These are phyloP conservation scores for Volucella bombylans DNA, from an alignment of 2,888 invertebrate genomes.

Conservation along the genomic window DNA sequence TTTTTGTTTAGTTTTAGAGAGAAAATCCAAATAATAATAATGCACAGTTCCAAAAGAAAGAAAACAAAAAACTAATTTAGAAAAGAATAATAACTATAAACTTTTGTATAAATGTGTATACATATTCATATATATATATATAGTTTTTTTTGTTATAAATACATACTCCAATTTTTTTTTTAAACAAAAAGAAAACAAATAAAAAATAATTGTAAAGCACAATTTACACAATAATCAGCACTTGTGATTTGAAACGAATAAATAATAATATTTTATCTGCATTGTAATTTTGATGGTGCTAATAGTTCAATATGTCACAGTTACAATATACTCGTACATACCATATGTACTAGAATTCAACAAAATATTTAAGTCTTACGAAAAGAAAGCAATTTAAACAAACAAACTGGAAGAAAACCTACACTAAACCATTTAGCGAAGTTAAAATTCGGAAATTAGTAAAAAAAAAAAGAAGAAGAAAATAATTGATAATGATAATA, in stretches of 20 bases:
- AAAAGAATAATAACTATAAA: constrained; percentile 23
- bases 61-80: background rate
- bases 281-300: constrained; percentile 41
- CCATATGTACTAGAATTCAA: background rate
- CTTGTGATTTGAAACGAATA: constrained; percentile 4
- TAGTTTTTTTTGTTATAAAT: background rate
- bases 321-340: background rate
- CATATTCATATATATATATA: background rate
- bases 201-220: constrained; percentile 10
- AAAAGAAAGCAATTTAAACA: constrained; percentile 29
- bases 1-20: constrained; percentile 13
- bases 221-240: constrained; percentile 8
- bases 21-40: constrained; percentile 31
- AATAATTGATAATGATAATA: constrained; percentile 43
- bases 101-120: constrained; percentile 4
- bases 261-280: constrained; percentile 18
- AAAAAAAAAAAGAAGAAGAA: constrained; percentile 18
- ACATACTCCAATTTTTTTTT: constrained; percentile 4
- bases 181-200: constrained; percentile 3
- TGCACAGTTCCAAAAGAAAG: constrained; percentile 28
- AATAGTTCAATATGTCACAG: constrained; percentile 36
- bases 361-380: background rate
- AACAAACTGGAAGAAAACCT: constrained; percentile 26
- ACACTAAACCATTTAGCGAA: background rate
- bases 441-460: constrained; percentile 6